Percentiles rank a stretch among this genome's conserved stretches.
Conservation (phyloP, 1,140 invertebrate species). For the Whitmania pigra region DNA sequence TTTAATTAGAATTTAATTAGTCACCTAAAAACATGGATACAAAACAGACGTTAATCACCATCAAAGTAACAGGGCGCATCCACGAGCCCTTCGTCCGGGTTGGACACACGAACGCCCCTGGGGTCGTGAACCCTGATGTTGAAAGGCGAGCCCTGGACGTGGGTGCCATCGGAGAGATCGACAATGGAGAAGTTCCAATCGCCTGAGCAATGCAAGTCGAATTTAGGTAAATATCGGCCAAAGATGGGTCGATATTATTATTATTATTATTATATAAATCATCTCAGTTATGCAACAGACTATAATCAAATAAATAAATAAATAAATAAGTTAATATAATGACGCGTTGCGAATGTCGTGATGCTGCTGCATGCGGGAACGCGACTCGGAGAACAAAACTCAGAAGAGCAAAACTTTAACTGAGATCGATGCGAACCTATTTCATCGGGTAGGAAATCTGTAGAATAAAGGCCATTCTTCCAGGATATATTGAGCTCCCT, state of each 20-base stretch:
- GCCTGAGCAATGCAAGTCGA: constrained; percentile 32
- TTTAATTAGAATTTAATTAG: neutral
- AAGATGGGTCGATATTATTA: too few species aligned
- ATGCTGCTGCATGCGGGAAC: too few species aligned
- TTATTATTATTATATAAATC: too few species aligned
- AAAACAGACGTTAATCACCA: constrained; percentile 28
- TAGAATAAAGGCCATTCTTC: neutral
- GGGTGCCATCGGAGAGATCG: constrained; percentile 67
- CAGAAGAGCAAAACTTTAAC: too few species aligned
- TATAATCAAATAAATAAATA: too few species aligned
- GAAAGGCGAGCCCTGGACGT: constrained; percentile 65
- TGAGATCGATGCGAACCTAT: neutral
- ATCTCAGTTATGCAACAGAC: too few species aligned
- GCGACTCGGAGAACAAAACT: too few species aligned
- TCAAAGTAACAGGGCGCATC: constrained; percentile 37
- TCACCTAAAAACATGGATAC: neutral
- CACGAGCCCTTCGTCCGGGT: constrained; percentile 36
- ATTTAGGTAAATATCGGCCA: too few species aligned
- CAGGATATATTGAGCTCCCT: neutral
- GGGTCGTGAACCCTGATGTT: constrained; percentile 38
- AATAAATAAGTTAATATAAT: too few species aligned
- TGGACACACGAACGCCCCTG: constrained; percentile 33
- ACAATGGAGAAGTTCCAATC: constrained; percentile 89
- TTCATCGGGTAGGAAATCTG: constrained; percentile 1
- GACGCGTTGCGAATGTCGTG: too few species aligned